Evolutionary conservation across 1,140 invertebrate genomes (phyloP).

Genomic region (Trichogramma pretiosum): DNA sequence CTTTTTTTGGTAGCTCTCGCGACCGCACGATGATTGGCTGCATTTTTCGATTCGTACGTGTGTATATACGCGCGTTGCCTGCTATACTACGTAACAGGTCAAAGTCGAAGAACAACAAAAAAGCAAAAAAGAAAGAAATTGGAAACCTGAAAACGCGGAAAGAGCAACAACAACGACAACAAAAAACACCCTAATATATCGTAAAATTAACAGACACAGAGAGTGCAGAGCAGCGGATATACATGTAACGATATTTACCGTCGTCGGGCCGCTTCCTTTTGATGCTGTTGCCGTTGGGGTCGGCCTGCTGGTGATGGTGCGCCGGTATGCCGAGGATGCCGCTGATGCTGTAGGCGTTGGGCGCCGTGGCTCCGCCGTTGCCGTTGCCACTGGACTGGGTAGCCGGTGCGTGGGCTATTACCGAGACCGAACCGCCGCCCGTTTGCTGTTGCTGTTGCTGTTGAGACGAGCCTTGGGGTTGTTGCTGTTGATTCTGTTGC

Average conservation of each 20-base stretch:
- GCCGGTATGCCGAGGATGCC: slow-evolving; percentile 81
- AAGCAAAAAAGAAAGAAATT: too few species aligned
- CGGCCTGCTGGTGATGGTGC: slow-evolving; percentile 65
- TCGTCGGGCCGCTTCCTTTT: slow-evolving; percentile 65
- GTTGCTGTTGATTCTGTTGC: slow-evolving; percentile 52
- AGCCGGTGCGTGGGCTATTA: slow-evolving; percentile 60
- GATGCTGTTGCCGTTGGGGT: slow-evolving; percentile 60
- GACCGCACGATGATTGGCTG: too few species aligned
- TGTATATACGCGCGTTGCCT: slow-evolving; percentile 22
- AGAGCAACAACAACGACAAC: background rate
- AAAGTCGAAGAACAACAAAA: too few species aligned
- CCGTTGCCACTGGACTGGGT: slow-evolving; percentile 49
- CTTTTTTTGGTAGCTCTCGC: too few species aligned
- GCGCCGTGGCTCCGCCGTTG: slow-evolving; percentile 40
- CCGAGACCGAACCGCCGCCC: slow-evolving; percentile 50
- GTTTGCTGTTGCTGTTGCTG: slow-evolving; percentile 29
- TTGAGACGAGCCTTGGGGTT: slow-evolving; percentile 49
- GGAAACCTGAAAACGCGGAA: background rate
- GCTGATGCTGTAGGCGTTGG: slow-evolving; percentile 80
- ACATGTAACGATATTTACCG: slow-evolving; percentile 42
- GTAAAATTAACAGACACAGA: background rate
- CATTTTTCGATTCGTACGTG: slow-evolving; percentile 4
- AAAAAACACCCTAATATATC: too few species aligned
- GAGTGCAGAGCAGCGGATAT: background rate
- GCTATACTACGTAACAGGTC: too few species aligned